Evolutionary conservation across 2,113 vertebrate genomes (phyloP), one percentile per base, ranked within the genome.

Genomic region (Sclerurus mexicanus): DNA sequence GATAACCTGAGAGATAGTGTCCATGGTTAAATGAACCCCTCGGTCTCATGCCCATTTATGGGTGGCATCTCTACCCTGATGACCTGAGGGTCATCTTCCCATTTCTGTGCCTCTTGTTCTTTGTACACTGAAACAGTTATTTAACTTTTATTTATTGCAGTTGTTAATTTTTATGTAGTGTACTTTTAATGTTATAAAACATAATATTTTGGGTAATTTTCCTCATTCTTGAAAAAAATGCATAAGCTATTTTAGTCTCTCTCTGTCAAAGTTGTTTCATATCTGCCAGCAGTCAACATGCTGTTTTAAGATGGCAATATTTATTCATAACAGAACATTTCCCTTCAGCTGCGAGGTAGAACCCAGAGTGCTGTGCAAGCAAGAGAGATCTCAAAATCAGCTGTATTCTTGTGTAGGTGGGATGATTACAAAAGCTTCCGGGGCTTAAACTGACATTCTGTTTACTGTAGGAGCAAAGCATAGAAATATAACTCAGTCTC

Each of bases 91-190:
- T n/a, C n/a, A 74, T 47, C 10, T 81, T 90, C 74, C 72, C 75
- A 56, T 94, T 52, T 78, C 53, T 86, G 30, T 16, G 17, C 69
- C 85, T 92, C 12, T 83, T 50, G 78, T 73, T 96, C 85, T 76
- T 82, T 49, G 24, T 94, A 93, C 96, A 96, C 77, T 6, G 19
- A 92, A 97, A 87, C 74, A 87, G 47, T 84, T 84, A 87, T 87
- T 52, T 3, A 89, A 91, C 40, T 97, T 96, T 96, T 97, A 96
- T 97, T 97, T 98, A 98, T 95, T 95, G 81, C 81, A 79, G 84
- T 94, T 97, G 85, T 94, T 97, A 92, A 97, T 97, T 97, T 97
- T 90, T 98, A 97, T 97, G 92, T 97, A 96, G 85, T 96, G 87
- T 98, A 98, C 98, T 98, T 98, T 97, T 46, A 46, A 46, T 46